phyloP scores from a whole-genome alignment of 2,888 invertebrate genomes.

The Disparrhopalites patrizii region DNA sequence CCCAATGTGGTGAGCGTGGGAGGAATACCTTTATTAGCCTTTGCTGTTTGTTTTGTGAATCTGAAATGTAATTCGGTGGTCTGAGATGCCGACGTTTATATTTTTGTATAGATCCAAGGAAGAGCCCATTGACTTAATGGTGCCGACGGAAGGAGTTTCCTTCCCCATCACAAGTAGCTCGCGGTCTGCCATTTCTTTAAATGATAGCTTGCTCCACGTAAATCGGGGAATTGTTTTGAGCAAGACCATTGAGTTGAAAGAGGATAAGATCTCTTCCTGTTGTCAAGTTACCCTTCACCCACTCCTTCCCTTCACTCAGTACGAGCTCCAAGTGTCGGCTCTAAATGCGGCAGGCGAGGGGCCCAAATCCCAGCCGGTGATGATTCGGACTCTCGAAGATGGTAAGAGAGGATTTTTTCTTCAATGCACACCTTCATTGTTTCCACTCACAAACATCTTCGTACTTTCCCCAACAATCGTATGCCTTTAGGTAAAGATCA shows the following conservation, averaged over 20 bases:
- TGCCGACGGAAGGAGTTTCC: conserved; percentile 7
- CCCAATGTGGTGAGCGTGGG: too few species aligned
- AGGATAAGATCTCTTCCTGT: conserved; percentile 27
- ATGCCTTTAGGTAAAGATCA: too few species aligned
- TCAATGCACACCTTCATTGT: neutral
- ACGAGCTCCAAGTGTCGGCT: conserved; percentile 41
- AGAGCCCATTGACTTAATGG: neutral
- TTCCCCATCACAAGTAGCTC: neutral
- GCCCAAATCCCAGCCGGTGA: conserved; percentile 35
- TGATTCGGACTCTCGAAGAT: conserved; percentile 41
- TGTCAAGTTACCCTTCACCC: conserved; percentile 43
- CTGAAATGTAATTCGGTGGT: too few species aligned
- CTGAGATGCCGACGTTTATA: too few species aligned
- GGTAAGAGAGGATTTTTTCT: conserved; percentile 26
- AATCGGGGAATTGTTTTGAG: too few species aligned
- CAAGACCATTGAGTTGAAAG: neutral
- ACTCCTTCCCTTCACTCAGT: conserved; percentile 42
- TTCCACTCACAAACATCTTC: too few species aligned
- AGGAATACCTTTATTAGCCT: too few species aligned
- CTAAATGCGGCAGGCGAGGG: conserved; percentile 44
- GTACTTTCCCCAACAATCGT: too few species aligned
- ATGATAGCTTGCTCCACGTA: too few species aligned
- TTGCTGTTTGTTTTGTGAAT: too few species aligned
- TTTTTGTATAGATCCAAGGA: conserved; percentile 22
- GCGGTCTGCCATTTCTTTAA: neutral